A percentile compares a stretch with the other conserved stretches of the same genome.
Evolutionary conservation across 2,113 vertebrate species (phyloP).

Genomic region (Anguilla rostrata): DNA sequence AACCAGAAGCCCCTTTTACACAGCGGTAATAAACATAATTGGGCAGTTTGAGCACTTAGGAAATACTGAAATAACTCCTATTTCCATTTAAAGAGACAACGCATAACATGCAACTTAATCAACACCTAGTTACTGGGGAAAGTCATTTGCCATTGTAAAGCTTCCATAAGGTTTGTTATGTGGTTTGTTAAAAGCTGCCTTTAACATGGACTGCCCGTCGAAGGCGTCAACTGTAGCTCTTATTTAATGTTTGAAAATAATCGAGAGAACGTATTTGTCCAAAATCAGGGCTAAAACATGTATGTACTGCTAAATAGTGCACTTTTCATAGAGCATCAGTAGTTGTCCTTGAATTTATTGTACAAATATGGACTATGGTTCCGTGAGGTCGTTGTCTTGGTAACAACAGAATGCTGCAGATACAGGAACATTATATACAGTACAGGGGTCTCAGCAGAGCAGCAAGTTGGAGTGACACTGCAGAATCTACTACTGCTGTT

Average conservation of each 20-base stretch:
- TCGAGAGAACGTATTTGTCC: not conserved
- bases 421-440: not conserved
- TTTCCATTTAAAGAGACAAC: not conserved
- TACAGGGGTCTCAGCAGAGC: not conserved
- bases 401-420: not conserved
- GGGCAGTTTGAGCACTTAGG: too few species aligned
- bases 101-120: not conserved
- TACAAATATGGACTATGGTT: not conserved
- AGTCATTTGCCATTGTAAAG: not conserved
- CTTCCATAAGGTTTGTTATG: not conserved
- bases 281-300: not conserved
- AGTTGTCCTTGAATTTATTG: not conserved
- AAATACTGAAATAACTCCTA: too few species aligned
- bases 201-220: not conserved
- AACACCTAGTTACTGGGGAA: not conserved
- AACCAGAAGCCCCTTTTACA: not conserved
- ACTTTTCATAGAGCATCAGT: not conserved
- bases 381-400: not conserved
- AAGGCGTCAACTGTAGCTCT: not conserved
- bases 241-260: not conserved
- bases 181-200: not conserved
- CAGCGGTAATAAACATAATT: not conserved
- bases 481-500: not conserved
- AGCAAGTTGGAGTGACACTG: not conserved
- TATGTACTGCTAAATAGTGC: not conserved